Evolutionary conservation across 2,888 invertebrate genomes (phyloP).

Genomic region (Drosophila flavopinicola): DNA sequence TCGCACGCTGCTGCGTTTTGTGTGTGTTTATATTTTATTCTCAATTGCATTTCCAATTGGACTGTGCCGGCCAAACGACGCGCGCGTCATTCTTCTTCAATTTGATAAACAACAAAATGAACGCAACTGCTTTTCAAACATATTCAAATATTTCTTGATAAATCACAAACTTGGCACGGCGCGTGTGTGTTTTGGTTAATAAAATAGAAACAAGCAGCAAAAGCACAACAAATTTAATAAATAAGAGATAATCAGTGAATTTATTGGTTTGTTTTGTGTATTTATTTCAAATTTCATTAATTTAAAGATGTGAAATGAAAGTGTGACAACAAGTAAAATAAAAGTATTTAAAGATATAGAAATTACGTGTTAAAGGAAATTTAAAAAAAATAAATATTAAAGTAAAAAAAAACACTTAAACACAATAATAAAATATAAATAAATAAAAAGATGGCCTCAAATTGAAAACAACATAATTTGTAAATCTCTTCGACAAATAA

Average conservation of each 20-base stretch:
- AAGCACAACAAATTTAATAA: neutral
- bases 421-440: constrained; percentile 1
- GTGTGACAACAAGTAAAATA: neutral
- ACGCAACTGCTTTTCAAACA: neutral
- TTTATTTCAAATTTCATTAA: constrained; percentile 2
- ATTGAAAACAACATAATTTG: no score
- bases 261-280: constrained; percentile 29
- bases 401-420: constrained; percentile 2
- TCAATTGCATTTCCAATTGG: constrained; percentile 76
- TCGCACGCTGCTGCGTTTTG: constrained; percentile 53
- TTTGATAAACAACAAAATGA: constrained; percentile 33
- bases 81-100: constrained; percentile 50
- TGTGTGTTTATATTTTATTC: constrained; percentile 67
- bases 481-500: no score
- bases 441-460: neutral
- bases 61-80: constrained; percentile 45
- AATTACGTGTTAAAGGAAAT: neutral
- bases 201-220: constrained; percentile 11
- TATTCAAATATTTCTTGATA: constrained; percentile 5
- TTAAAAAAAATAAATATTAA: neutral
- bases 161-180: constrained; percentile 6
- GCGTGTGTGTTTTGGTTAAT: constrained; percentile 17
- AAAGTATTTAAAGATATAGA: neutral
- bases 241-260: constrained; percentile 17
- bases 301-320: neutral